Evolutionary conservation across 2,797 vertebrate species (phyloP), one percentile per base, ranked within the genome.

Genomic region (Halcyon leucocephala): DNA sequence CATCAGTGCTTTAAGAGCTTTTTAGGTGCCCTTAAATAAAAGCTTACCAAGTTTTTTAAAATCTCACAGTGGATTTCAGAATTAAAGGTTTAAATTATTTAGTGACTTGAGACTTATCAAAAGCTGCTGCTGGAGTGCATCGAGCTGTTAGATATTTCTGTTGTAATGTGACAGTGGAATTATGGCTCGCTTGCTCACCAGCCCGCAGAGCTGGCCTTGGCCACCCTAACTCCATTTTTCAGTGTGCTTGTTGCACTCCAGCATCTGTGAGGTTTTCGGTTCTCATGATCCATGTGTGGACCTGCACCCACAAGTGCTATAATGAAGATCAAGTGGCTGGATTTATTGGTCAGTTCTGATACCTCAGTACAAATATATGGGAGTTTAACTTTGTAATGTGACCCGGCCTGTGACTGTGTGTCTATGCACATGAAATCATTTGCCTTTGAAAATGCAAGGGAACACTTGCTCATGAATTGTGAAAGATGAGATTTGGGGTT

Each of bases 11-110:
- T 44, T 77, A 86, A 88, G 58, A 94, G 77, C 80, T 82, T 90
- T 73, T 86, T 42, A 82, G 78, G 66, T 6, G 2, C 22, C 31
- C 64, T 91, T 85, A 94, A 92, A 51, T 54, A 77, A 87, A 76
- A 92, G 77, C 62, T 86, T 88, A 64, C 28, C 46, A 48, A 77
- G 80, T 82, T 95, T 89, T 26, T 80, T 52, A 66, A 93, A 94
- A 89, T 77, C 74, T 89, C 67, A 58, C 44, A 89, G 80, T 51
- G 35, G 69, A 89, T 94, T 95, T 86, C 39, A 82, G 67, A 66
- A 89, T 81, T 96, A 96, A 90, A 94, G 93, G 62, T 89, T 86
- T 82, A 90, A 93, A 92, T 94, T 90, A 89, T 90, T 89, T 92
- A 93, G 90, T 12, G 33, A 70, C 64, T 91, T 79, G 61, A 89